A percentile compares a stretch with the other conserved stretches of the same genome.
Conservation (phyloP, 2,888 invertebrate species). For the Crematogaster levior region DNA sequence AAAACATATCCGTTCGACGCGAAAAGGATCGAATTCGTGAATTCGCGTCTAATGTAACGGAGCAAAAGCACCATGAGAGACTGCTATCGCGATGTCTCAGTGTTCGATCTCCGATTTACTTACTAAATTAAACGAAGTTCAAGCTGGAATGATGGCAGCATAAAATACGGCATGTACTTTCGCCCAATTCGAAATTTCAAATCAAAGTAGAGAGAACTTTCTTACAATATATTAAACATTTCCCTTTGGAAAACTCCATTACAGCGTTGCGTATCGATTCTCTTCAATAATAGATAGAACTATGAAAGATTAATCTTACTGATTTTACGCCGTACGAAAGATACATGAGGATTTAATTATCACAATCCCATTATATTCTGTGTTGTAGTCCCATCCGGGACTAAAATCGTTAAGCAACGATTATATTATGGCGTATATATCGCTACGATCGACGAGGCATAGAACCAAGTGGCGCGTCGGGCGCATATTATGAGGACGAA, state of each 20-base stretch:
- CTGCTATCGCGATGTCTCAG: constrained; percentile 9
- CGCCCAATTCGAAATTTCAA: background rate
- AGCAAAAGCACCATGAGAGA: constrained; percentile 31
- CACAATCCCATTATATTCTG: background rate
- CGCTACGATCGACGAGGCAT: background rate
- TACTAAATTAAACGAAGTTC: constrained; percentile 27
- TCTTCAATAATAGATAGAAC: background rate
- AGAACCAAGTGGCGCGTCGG: constrained; percentile 11
- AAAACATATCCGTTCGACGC: constrained; percentile 28
- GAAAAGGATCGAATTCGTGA: constrained; percentile 26
- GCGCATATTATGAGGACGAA: background rate
- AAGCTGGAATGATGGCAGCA: background rate
- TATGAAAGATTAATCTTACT: background rate
- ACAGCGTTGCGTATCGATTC: background rate
- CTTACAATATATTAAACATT: background rate
- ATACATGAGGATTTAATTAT: constrained; percentile 1
- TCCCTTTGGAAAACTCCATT: background rate
- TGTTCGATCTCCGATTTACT: constrained; percentile 30
- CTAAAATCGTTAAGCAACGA: constrained; percentile 30
- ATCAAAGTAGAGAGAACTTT: background rate
- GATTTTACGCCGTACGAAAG: constrained; percentile 5
- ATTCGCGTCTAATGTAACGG: constrained; percentile 47
- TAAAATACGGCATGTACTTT: background rate
- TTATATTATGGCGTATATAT: background rate
- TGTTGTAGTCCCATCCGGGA: constrained; percentile 18